Evolutionary conservation across 2,797 vertebrate species (phyloP), one percentile per base, ranked within the genome.

Genomic region (Hoplostethus atlanticus): DNA sequence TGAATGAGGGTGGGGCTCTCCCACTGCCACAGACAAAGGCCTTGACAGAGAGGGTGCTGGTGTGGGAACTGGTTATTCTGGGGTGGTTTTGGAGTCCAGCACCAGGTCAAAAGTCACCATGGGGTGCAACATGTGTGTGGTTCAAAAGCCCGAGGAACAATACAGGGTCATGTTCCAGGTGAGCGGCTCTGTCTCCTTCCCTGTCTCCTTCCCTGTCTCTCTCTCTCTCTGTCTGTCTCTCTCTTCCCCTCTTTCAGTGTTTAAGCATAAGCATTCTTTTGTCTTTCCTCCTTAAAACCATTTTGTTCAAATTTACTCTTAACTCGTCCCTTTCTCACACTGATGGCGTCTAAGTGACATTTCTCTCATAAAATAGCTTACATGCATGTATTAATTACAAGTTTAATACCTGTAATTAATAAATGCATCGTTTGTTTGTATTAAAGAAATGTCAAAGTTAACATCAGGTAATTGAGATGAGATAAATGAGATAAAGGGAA

Each of bases 121-220:
- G 96, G 96, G 96, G 83, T 97, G 96, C 89, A 97, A 97, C 93
- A 97, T 97, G 96, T 97, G 96, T 77, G 94, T 97, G 91, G 94
- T 96, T 76, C 96, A 96, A 88, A 97, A 97, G 80, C 96, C 96
- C 0, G 96, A 97, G 91, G 96, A 97, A 79, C 96, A 97, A 73
- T 96, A 96, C 94, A 94, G 95, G 88, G 96, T 97, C 84, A 97
- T 97, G 96, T 96, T 97, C 87, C 96, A 97, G 96, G 96, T 97
- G 93, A 95, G 96, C 82, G 1, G 1, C 60, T 56, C 53, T 11
- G 16, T 17, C 21, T 56, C 28, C 34, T 13, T 36, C 21, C 28
- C 53, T 11, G 16, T 17, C 21, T 56, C 28, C 34, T 13, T 36
- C 21, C 28, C n/a, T 36, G 7, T 36, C 34, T 46, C 31, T 60